A percentile compares a stretch with the other conserved stretches of the same genome.
phyloP scores from a whole-genome alignment of 2,797 vertebrate genomes.

The Falco peregrinus region DNA sequence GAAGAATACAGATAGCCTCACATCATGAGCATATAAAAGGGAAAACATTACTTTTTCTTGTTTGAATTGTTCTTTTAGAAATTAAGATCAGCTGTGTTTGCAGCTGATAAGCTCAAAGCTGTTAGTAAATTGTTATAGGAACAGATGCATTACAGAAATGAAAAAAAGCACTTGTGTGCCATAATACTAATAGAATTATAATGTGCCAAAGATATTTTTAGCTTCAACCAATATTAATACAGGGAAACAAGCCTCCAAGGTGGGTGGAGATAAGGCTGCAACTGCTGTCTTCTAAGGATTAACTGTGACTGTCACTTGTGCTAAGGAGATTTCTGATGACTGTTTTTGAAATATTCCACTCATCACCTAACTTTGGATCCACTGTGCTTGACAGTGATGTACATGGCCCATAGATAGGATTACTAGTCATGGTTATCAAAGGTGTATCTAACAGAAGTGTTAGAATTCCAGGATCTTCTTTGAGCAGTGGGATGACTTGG shows the following conservation, averaged over 20 bases:
- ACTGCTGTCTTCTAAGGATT: neutral
- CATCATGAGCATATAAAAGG: neutral
- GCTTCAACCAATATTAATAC: constrained; percentile 16
- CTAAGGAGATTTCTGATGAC: neutral
- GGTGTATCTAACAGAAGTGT: neutral
- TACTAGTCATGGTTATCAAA: neutral
- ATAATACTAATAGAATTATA: constrained; percentile 28
- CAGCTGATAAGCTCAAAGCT: constrained; percentile 38
- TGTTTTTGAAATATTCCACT: neutral
- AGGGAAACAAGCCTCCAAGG: constrained; percentile 6
- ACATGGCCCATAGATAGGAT: neutral
- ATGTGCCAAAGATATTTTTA: constrained; percentile 31
- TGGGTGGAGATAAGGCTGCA: constrained; percentile 16
- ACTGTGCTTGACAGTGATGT: neutral
- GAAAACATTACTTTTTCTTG: constrained; percentile 7
- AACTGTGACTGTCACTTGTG: neutral
- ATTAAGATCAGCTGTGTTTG: constrained; percentile 51
- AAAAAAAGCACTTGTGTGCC: neutral
- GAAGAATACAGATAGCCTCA: neutral
- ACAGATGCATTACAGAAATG: constrained; percentile 9
- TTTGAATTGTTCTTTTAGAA: constrained; percentile 43
- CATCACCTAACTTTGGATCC: neutral
- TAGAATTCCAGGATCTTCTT: neutral
- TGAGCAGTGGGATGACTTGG: neutral
- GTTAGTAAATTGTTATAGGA: constrained; percentile 28